Evolutionary conservation across 2,888 invertebrate genomes (phyloP).

Genomic region (Gryllus longicercus): DNA sequence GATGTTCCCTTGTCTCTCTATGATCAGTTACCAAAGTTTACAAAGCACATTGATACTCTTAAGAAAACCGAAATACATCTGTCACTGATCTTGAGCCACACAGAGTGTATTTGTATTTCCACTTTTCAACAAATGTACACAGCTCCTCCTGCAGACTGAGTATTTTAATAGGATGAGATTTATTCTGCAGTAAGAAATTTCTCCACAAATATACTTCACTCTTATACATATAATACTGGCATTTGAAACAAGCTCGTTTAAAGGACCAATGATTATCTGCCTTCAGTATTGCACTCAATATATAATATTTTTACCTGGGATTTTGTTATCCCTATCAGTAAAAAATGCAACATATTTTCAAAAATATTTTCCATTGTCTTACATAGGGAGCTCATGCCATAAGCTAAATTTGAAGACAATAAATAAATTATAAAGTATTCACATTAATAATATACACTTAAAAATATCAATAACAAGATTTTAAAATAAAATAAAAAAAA

Average conservation of each 20-base stretch:
- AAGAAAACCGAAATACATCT: background rate
- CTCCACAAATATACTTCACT: no score
- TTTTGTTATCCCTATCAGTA: background rate
- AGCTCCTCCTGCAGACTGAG: background rate
- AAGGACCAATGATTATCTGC: no score
- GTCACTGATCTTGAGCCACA: background rate
- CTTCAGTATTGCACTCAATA: background rate
- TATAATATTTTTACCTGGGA: background rate
- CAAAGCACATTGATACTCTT: background rate
- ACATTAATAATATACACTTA: background rate
- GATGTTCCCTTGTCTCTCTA: conserved; percentile 1
- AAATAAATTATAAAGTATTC: conserved; percentile 3
- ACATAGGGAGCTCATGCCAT: background rate
- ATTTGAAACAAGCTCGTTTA: background rate
- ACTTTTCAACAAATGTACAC: background rate
- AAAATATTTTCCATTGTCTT: background rate
- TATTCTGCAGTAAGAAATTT: no score
- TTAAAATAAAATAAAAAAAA: background rate
- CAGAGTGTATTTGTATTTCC: background rate
- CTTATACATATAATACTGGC: background rate
- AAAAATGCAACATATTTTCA: background rate
- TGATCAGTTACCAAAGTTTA: background rate
- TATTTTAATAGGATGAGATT: background rate
- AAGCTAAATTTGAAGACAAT: background rate
- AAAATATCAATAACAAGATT: background rate